A percentile compares a stretch with the other conserved stretches of the same genome.
Conservation (phyloP, 37 sponge, comb jelly and placozoan genomes). For the Axinella damicornis region DNA sequence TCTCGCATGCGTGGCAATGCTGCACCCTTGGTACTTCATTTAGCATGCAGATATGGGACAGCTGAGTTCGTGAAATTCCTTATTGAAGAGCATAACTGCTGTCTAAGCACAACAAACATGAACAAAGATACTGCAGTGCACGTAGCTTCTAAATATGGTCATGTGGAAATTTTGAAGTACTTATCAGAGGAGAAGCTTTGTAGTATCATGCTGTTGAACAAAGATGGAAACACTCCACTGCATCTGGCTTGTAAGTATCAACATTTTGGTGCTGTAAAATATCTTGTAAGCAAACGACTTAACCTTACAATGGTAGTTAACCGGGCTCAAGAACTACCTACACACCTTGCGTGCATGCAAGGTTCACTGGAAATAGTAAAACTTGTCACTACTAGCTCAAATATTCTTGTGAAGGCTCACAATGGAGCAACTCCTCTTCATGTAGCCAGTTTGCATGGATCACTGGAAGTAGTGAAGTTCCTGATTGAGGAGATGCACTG, state of each 20-base stretch:
- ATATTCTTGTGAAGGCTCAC: too few relatives aligned
- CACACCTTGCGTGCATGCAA: not conserved
- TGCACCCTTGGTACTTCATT: not conserved
- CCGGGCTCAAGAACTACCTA: not conserved
- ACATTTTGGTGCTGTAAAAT: not conserved
- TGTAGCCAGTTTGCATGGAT: too few relatives aligned
- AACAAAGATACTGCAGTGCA: slow-evolving; percentile 3
- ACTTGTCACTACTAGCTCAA: too few relatives aligned
- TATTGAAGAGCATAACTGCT: slow-evolving; percentile 1
- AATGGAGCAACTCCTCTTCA: too few relatives aligned
- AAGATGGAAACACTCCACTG: not conserved
- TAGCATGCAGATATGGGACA: not conserved
- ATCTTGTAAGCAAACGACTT: not conserved
- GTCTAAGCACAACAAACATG: not conserved
- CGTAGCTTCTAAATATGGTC: slow-evolving; percentile 10
- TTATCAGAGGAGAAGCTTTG: not conserved
- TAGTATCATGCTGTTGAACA: not conserved
- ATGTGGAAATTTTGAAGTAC: slow-evolving; percentile 6
- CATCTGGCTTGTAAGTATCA: slow-evolving; percentile 5
- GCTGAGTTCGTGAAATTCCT: slow-evolving; percentile 1
- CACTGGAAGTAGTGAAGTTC: too few relatives aligned
- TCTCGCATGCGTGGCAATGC: too few relatives aligned
- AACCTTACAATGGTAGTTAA: not conserved
- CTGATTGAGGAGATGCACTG: too few relatives aligned
- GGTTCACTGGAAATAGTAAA: not conserved